These are phyloP conservation scores for Trisateles emortualis DNA, from an alignment of 2,888 invertebrate species.

Conservation along the genomic window DNA sequence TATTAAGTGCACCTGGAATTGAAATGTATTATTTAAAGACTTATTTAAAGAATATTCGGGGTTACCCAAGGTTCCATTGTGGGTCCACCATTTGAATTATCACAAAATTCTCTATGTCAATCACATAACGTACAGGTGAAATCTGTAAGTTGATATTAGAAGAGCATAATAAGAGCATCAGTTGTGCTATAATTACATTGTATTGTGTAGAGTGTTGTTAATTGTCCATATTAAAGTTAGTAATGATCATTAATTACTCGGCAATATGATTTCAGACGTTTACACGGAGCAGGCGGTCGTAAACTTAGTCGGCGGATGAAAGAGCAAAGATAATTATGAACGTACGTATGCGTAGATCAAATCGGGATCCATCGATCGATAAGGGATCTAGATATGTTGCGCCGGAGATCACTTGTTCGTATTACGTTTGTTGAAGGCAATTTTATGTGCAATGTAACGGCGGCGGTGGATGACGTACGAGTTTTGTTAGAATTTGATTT, in stretches of 20 bases:
- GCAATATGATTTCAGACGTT: constrained; percentile 81
- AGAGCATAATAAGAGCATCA: constrained; percentile 55
- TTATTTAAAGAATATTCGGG: constrained; percentile 20
- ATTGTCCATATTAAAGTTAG: constrained; percentile 73
- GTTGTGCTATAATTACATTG: constrained; percentile 54
- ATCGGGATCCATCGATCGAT: constrained; percentile 82
- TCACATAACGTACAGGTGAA: constrained; percentile 44
- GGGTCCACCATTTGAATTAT: constrained; percentile 38
- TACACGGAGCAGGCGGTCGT: constrained; percentile 77
- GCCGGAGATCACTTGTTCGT: constrained; percentile 63
- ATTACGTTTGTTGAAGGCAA: constrained; percentile 67
- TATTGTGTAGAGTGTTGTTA: constrained; percentile 66
- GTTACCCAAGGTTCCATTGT: constrained; percentile 39
- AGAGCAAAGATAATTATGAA: constrained; percentile 83
- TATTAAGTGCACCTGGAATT: no score
- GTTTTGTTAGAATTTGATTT: constrained; percentile 45
- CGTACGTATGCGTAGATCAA: constrained; percentile 84
- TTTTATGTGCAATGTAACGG: constrained; percentile 60
- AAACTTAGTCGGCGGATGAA: constrained; percentile 83
- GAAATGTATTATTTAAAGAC: no score
- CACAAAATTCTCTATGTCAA: constrained; percentile 37
- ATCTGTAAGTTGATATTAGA: constrained; percentile 47
- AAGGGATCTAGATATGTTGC: constrained; percentile 78
- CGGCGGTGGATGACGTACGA: constrained; percentile 41
- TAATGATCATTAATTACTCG: constrained; percentile 78